These are phyloP conservation scores for Cherax quadricarinatus DNA, from an alignment of 1,140 invertebrate genomes.

Conservation along the genomic window DNA sequence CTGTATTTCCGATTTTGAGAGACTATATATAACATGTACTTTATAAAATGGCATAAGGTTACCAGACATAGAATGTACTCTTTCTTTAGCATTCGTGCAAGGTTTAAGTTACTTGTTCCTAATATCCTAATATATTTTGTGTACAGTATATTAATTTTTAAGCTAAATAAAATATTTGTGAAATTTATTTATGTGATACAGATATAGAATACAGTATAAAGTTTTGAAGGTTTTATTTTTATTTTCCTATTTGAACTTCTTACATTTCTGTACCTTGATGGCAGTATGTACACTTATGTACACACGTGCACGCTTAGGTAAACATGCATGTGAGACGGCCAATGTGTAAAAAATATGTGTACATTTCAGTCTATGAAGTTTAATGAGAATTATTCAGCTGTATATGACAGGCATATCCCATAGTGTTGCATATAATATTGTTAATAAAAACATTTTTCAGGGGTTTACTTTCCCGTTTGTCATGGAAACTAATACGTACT, in stretches of 20 bases:
- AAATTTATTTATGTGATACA: not conserved
- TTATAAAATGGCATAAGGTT: conserved; percentile 8
- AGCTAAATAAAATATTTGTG: not conserved
- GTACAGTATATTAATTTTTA: conserved; percentile 1
- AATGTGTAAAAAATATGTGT: too few relatives aligned
- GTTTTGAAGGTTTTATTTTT: not conserved
- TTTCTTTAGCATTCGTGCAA: not conserved
- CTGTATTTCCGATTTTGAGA: not conserved
- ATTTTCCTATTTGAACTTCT: not conserved
- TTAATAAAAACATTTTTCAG: too few relatives aligned
- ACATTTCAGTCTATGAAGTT: too few relatives aligned
- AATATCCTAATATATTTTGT: conserved; percentile 12
- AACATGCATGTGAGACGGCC: too few relatives aligned
- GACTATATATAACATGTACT: not conserved
- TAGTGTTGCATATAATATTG: too few relatives aligned
- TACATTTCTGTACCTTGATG: too few relatives aligned
- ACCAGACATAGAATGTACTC: conserved; percentile 2
- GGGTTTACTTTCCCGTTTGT: too few relatives aligned
- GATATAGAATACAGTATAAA: not conserved
- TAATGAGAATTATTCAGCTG: too few relatives aligned
- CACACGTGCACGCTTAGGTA: not conserved
- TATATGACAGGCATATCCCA: too few relatives aligned
- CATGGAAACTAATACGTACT: too few relatives aligned
- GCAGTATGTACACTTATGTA: not conserved
- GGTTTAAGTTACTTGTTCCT: not conserved